Percentiles rank a stretch among this genome's conserved stretches.
These are phyloP conservation scores for Oscheius sp. DNA, from an alignment of 1,140 invertebrate species.

Conservation along the genomic window DNA sequence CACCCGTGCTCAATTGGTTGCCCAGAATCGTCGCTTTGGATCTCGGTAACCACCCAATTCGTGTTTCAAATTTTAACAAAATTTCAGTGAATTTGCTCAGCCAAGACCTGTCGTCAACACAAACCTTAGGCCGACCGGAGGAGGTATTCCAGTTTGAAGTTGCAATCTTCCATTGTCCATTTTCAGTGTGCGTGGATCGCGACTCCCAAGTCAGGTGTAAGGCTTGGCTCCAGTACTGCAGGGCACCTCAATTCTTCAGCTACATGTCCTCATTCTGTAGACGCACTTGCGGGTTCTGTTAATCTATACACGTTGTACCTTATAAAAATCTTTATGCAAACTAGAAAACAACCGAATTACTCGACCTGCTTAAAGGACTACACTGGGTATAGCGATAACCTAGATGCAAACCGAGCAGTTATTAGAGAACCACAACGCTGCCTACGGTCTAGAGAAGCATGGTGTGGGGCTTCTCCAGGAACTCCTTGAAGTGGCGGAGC, in stretches of 20 bases:
- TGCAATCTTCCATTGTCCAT: not conserved
- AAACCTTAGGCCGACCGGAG: not conserved
- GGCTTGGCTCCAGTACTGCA: constrained; percentile 22
- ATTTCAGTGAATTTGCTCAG: no score
- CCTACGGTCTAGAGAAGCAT: constrained; percentile 74
- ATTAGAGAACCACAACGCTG: no score
- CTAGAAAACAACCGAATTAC: no score
- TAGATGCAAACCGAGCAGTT: no score
- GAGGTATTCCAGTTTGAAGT: constrained; percentile 2
- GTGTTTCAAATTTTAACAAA: no score
- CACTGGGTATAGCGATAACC: not conserved
- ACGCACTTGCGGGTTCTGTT: constrained; percentile 28
- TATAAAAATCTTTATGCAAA: no score
- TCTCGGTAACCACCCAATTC: no score
- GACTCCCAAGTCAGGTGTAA: constrained; percentile 19
- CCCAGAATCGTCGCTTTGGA: not conserved
- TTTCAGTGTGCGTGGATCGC: constrained; percentile 28
- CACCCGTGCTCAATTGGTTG: not conserved
- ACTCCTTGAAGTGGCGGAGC: constrained; percentile 69
- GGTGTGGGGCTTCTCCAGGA: constrained; percentile 69
- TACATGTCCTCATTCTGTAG: constrained; percentile 17
- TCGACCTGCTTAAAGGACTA: not conserved
- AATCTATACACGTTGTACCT: no score
- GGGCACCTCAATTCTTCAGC: constrained; percentile 13
- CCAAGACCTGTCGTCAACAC: no score